phyloP scores from a whole-genome alignment of 2,888 invertebrate species.

The Ptychoptera contaminata region DNA sequence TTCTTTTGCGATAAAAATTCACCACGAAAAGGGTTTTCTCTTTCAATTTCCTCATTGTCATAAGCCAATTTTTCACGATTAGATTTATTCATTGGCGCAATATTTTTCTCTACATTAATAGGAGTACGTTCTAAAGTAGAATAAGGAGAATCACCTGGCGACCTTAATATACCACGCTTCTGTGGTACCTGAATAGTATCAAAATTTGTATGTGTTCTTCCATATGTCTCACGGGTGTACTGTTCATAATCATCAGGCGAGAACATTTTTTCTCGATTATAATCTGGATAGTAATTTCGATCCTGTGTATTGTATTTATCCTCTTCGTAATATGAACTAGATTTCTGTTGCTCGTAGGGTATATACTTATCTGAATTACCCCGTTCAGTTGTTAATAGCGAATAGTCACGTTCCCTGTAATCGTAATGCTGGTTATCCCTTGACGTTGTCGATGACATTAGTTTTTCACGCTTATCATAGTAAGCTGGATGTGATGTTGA shows the following conservation, averaged over 20 bases:
- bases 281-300: no score
- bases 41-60: conserved; percentile 25
- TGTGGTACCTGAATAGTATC: conserved; percentile 15
- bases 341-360: not conserved
- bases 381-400: no score
- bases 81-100: conserved; percentile 3
- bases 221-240: not conserved
- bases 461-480: no score
- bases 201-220: conserved; percentile 23
- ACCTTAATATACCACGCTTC: conserved; percentile 22
- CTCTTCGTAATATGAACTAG: not conserved
- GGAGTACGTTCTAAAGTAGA: conserved; percentile 21
- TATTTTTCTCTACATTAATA: conserved; percentile 3
- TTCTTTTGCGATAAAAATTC: conserved; percentile 18
- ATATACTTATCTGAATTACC: no score
- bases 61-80: conserved; percentile 12
- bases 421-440: no score
- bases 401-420: no score
- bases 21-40: conserved; percentile 29
- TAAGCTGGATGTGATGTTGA: no score
- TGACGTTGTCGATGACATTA: no score
- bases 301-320: not conserved
- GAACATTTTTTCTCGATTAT: no score
- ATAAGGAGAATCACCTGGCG: conserved; percentile 25
- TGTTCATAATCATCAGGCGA: not conserved